Percentiles rank a stretch among this genome's conserved stretches.
phyloP scores from a whole-genome alignment of 2,797 vertebrate genomes.

The Triplophysa bombifrons region DNA sequence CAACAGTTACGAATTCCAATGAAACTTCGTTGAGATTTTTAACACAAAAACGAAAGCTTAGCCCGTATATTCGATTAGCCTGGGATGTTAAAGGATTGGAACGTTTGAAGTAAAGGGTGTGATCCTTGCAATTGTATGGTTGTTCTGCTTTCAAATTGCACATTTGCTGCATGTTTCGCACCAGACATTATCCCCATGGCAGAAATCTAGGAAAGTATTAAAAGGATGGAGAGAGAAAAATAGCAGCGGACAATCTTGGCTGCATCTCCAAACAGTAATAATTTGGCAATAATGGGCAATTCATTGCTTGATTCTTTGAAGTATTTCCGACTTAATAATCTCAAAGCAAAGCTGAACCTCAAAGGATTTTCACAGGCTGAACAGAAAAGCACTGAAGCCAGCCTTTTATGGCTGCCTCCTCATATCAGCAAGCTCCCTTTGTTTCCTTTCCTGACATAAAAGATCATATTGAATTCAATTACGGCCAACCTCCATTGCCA shows the following conservation, averaged over 20 bases:
- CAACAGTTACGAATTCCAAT: too few species aligned
- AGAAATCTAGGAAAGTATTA: constrained; percentile 67
- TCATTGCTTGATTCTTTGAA: constrained; percentile 65
- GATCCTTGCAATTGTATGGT: neutral
- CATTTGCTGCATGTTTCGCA: constrained; percentile 27
- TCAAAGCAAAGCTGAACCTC: constrained; percentile 59
- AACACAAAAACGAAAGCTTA: neutral
- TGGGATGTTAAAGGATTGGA: constrained; percentile 30
- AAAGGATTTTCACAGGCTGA: constrained; percentile 58
- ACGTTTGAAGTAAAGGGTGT: constrained; percentile 1
- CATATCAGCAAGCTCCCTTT: constrained; percentile 51
- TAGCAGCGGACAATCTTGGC: constrained; percentile 67
- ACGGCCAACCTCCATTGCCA: constrained; percentile 60
- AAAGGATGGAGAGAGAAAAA: constrained; percentile 65
- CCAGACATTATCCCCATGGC: constrained; percentile 49
- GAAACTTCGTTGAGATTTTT: neutral
- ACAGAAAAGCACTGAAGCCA: constrained; percentile 59
- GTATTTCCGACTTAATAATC: constrained; percentile 67
- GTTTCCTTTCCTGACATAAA: constrained; percentile 62
- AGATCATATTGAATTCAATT: constrained; percentile 66
- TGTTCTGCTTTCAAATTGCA: constrained; percentile 36
- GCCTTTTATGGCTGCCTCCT: constrained; percentile 62
- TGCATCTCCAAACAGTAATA: constrained; percentile 73
- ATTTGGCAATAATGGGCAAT: constrained; percentile 72
- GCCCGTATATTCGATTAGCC: constrained; percentile 12